Percentiles rank a stretch among this genome's conserved stretches.
Conservation (phyloP, 2,888 invertebrate species). For the Cryptophagus acutangulus region DNA sequence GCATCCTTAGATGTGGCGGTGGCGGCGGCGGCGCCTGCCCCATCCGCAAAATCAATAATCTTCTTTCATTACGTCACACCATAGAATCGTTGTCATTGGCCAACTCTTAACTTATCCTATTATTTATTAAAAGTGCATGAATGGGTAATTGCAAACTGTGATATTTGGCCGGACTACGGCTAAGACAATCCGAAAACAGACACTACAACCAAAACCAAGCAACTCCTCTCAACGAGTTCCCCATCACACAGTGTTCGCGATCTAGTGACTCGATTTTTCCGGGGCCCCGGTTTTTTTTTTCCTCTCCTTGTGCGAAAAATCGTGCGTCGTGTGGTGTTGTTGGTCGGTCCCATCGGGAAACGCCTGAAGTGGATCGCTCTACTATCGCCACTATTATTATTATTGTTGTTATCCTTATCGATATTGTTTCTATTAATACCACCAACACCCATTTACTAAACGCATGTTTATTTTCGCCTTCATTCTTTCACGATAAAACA, state of each 20-base stretch:
- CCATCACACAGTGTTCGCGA: too few relatives aligned
- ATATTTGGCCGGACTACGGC: slow-evolving; percentile 43
- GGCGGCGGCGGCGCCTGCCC: slow-evolving; percentile 37
- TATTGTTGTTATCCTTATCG: neutral
- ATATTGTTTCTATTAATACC: too few relatives aligned
- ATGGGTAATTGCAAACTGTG: slow-evolving; percentile 48
- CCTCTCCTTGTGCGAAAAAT: too few relatives aligned
- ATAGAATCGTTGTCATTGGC: slow-evolving; percentile 50
- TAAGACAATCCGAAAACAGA: slow-evolving; percentile 35
- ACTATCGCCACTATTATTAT: slow-evolving; percentile 1
- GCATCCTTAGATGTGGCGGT: slow-evolving; percentile 21
- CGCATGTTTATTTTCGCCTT: slow-evolving; percentile 20
- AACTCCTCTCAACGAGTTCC: too few relatives aligned
- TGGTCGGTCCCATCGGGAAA: too few relatives aligned
- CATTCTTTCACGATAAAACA: slow-evolving; percentile 13
- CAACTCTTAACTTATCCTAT: slow-evolving; percentile 52
- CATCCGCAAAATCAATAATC: slow-evolving; percentile 49
- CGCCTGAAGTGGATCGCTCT: slow-evolving; percentile 3
- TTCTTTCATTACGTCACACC: slow-evolving; percentile 52
- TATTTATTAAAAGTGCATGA: slow-evolving; percentile 54
- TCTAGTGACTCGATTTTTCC: too few relatives aligned
- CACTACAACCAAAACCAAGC: slow-evolving; percentile 15
- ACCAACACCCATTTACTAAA: too few relatives aligned
- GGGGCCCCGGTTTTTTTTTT: too few relatives aligned
- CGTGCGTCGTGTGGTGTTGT: too few relatives aligned